Evolutionary conservation across 2,797 vertebrate species (phyloP).

Genomic region (Oreonectes daqikongensis): DNA sequence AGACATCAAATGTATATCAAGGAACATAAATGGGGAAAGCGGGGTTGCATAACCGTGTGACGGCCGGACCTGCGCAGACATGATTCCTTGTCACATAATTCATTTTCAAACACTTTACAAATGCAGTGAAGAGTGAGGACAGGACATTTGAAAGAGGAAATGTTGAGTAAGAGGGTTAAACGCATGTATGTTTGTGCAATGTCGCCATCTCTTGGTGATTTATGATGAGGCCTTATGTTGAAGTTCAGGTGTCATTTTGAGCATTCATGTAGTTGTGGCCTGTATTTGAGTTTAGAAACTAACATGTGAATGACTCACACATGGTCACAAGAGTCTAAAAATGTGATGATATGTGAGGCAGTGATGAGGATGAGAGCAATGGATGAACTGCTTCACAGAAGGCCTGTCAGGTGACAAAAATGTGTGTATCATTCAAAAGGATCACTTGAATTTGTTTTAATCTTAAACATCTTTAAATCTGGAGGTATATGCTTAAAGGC

Average conservation of each 20-base stretch:
- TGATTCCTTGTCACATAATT: conserved; percentile 45
- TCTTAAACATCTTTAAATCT: no score
- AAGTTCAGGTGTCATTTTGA: not conserved
- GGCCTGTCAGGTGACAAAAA: no score
- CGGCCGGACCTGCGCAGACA: conserved; percentile 35
- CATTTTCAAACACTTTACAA: conserved; percentile 43
- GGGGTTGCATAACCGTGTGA: conserved; percentile 29
- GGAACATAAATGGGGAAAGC: conserved; percentile 51
- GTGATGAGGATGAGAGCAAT: no score
- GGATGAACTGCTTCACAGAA: no score
- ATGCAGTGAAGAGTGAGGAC: not conserved
- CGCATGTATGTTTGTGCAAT: conserved; percentile 66
- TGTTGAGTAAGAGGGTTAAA: not conserved
- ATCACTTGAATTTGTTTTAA: no score
- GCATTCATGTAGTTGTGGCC: no score
- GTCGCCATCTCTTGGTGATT: conserved; percentile 77
- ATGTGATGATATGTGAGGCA: no score
- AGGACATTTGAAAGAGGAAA: conserved; percentile 23
- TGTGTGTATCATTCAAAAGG: no score
- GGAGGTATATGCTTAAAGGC: no score
- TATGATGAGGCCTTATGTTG: not conserved
- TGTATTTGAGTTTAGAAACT: no score
- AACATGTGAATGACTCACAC: no score
- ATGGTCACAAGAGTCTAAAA: not conserved
- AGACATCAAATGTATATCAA: conserved; percentile 56